Conservation (phyloP, 2,888 invertebrate genomes). For the Chaetoderma sp. region DNA sequence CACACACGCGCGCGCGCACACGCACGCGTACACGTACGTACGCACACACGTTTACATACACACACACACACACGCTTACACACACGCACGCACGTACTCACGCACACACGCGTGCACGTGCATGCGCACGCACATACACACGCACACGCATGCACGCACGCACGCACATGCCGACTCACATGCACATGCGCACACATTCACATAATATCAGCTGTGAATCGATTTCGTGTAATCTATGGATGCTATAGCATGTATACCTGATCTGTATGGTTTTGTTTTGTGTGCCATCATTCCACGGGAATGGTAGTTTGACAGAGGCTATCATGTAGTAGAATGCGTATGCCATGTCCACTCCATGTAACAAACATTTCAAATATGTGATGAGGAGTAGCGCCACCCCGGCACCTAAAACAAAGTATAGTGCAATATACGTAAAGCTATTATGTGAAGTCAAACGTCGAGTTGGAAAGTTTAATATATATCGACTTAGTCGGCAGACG, state of each 20-base stretch:
- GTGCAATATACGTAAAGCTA: too few species aligned
- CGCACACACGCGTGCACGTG: neutral
- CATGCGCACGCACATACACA: neutral
- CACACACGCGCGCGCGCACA: too few species aligned
- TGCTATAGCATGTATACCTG: too few species aligned
- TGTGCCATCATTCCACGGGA: conserved; percentile 37
- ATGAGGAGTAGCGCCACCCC: conserved; percentile 53
- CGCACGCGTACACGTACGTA: too few species aligned
- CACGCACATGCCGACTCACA: neutral
- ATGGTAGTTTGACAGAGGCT: conserved; percentile 45
- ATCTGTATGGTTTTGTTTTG: too few species aligned
- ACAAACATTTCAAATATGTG: conserved; percentile 56
- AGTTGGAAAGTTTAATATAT: too few species aligned
- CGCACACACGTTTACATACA: too few species aligned
- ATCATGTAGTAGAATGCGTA: conserved; percentile 58
- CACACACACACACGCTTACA: neutral
- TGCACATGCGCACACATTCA: neutral
- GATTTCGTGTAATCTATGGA: too few species aligned
- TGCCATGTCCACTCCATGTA: conserved; percentile 54
- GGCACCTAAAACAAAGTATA: conserved; percentile 44
- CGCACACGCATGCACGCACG: neutral
- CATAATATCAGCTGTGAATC: too few species aligned
- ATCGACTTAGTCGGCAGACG: too few species aligned
- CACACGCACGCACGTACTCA: neutral
- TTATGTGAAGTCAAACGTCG: too few species aligned